Evolutionary conservation across 2,113 vertebrate genomes (phyloP), one percentile per base, ranked within the genome.

Genomic region (Scatophagus argus): DNA sequence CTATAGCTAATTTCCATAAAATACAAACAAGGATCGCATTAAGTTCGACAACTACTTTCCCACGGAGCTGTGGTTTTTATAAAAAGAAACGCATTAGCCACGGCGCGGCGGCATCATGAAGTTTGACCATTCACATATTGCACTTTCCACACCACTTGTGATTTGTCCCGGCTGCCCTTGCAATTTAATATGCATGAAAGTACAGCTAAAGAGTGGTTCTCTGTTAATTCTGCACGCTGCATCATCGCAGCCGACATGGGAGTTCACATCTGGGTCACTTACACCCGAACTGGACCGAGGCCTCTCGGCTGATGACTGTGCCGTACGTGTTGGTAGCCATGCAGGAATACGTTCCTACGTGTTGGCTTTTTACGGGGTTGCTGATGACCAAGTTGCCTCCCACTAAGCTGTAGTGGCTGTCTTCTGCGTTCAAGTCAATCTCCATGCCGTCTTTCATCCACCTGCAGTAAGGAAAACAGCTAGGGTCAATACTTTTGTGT

Each of bases 261-360:
- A 39, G 21, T 32, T 70, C 25, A 62, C 27, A 44, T 63, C 47
- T 14, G 36, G 16, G 63, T 31, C 8, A 92, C 98, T 97, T 95
- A 99, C 98, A 97, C 92, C 98, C 98, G 80, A 99, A 99, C 79
- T 94, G 96, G 78, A 99, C 92, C 6, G 91, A 95, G 16, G 97
- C 98, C 84, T 96, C 95, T 8, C 66, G 93, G 92, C 98, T 99
- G 92, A 96, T 86, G 70, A 99, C 74, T n/a, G 93, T 96, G 80
- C 98, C 98, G 10, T 95, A 96, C 73, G 52, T 77, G 87, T 99
- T 99, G 0, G 95, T 94, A 19, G 97, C 97, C 80, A 96, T 55
- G 72, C 98, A 99, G 80, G 95, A 88, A 69, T 99, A 99, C 44
- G 89, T 94, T 60, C 98, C 98, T 74, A 94, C 91, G 64, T 99